Conservation (phyloP, 2,113 vertebrate genomes). For the Percina caprodes region DNA sequence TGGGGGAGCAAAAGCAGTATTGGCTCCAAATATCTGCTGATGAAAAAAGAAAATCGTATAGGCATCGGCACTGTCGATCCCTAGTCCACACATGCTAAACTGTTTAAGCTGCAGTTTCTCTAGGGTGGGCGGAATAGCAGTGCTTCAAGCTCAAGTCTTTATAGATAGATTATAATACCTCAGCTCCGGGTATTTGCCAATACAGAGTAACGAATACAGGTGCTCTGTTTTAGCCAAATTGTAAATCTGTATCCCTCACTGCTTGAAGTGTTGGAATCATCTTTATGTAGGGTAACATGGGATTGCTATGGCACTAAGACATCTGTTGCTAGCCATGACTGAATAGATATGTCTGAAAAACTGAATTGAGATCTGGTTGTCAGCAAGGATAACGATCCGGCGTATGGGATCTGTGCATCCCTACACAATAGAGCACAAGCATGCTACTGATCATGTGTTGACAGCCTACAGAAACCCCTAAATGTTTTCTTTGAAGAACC, state of each 20-base stretch:
- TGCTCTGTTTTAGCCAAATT: neutral
- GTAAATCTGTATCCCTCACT: neutral
- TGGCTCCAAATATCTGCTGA: too few relatives aligned
- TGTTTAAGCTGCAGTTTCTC: slow-evolving; percentile 15
- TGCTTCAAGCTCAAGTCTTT: neutral
- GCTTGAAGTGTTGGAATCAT: neutral
- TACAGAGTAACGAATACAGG: neutral
- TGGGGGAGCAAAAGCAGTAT: too few relatives aligned
- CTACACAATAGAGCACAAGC: neutral
- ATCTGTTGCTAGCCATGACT: neutral
- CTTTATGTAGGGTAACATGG: neutral
- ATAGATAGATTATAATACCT: neutral
- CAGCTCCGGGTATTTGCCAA: neutral
- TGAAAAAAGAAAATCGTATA: too few relatives aligned
- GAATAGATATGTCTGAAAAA: neutral
- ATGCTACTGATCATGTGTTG: neutral
- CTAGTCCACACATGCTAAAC: slow-evolving; percentile 34
- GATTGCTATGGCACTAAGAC: neutral
- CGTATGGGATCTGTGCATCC: neutral
- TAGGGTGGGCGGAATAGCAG: neutral
- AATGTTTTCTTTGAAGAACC: neutral
- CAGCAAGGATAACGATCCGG: neutral
- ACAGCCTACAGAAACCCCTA: neutral
- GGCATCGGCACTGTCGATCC: too few relatives aligned
- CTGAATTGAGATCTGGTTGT: neutral